These are phyloP conservation scores for Cecropterus lyciades DNA, from an alignment of 1,140 invertebrate genomes.

Conservation along the genomic window DNA sequence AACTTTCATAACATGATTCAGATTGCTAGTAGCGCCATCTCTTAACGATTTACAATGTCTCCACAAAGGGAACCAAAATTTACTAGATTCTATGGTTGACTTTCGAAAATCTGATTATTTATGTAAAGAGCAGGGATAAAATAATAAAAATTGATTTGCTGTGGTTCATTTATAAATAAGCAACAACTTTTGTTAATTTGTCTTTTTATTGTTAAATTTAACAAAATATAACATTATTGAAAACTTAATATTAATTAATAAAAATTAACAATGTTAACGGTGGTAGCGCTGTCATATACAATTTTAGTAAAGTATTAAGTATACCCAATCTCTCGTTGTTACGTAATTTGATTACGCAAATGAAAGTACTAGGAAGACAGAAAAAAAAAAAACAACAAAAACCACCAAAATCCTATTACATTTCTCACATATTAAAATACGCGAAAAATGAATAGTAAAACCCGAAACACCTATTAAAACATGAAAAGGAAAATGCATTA, in stretches of 20 bases:
- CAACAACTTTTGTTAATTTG: slow-evolving; percentile 56
- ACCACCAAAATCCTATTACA: slow-evolving; percentile 54
- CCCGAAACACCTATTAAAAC: slow-evolving; percentile 38
- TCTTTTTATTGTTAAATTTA: slow-evolving; percentile 82
- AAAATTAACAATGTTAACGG: slow-evolving; percentile 65
- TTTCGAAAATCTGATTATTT: too few species aligned
- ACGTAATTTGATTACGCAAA: slow-evolving; percentile 72
- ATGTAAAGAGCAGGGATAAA: too few species aligned
- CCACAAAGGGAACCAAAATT: too few species aligned
- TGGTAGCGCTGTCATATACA: slow-evolving; percentile 49
- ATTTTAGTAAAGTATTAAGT: slow-evolving; percentile 44
- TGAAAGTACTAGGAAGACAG: slow-evolving; percentile 54
- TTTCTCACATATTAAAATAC: slow-evolving; percentile 56
- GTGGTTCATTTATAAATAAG: too few species aligned
- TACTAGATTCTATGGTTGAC: too few species aligned
- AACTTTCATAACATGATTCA: too few species aligned
- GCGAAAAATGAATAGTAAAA: slow-evolving; percentile 56
- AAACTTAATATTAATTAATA: slow-evolving; percentile 64
- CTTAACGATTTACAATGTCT: too few species aligned
- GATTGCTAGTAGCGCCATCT: too few species aligned
- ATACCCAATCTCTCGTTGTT: slow-evolving; percentile 51
- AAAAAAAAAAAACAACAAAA: slow-evolving; percentile 31
- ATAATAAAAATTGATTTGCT: too few species aligned
- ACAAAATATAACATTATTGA: slow-evolving; percentile 77
- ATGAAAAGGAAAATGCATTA: slow-evolving; percentile 45